Evolutionary conservation across 1,140 invertebrate species (phyloP), one percentile per base, ranked within the genome.

Genomic region (Drosophila lowei): DNA sequence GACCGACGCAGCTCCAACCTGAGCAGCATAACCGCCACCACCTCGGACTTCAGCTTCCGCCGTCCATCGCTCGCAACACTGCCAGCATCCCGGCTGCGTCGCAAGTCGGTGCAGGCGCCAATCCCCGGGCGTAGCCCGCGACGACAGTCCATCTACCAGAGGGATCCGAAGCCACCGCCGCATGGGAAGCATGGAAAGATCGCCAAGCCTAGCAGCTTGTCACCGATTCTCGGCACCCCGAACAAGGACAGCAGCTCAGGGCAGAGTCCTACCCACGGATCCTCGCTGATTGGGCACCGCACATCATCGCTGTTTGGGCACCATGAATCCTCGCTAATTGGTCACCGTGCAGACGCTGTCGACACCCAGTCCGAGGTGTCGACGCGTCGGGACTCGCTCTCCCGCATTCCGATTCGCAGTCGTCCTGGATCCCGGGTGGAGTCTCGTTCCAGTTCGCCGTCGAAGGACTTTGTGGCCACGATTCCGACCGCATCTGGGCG

Each of bases 151-250:
- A 49, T 80, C 3, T 49, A 58, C n/a, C 56, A 63, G 13, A 72
- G 25, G 46, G 65, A 85, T 28, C 18, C 48, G 2, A 34, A 59
- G 11, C n/a, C 48, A 6, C 75, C 61, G 25, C 65, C 57, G 8
- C 21, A 28, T 1, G 58, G 44, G n/a, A 65, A 66, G 28, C 79
- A 81, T 4, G 64, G 59, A 6, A 86, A 90, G 65, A 76, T 91
- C 46, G 85, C 74, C 44, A 91, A 91, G 47, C 90, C 90, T 6
- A 85, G 72, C 15, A 91, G 88, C 0, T 54, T 91, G 23, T 91
- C 91, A 1, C 91, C 91, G 0, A 91, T 91, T 5, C 89, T 91
- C 61, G 91, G 91, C 1, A 91, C 91, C 0, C 91, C 91, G 1
- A 91, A 91, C 52, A 91, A 91, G 72, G 91, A 91, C 6, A 81